Conservation (phyloP, 2,113 vertebrate genomes). For the Neofelis nebulosa region DNA sequence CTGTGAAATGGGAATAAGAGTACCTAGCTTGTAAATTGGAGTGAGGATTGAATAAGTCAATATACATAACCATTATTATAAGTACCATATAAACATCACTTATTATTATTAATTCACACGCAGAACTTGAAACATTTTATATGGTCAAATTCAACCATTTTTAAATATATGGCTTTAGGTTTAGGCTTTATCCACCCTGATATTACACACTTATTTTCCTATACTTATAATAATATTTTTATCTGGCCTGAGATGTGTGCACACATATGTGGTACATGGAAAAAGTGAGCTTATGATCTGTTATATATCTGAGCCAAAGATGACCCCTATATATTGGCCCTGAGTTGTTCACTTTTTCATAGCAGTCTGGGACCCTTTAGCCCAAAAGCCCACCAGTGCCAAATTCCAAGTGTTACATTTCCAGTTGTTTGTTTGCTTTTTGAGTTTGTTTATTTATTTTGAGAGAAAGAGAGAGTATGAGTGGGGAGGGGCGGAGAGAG, state of each 20-base stretch:
- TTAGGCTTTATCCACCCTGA: neutral
- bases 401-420: neutral
- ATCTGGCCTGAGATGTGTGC: neutral
- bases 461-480: too few relatives aligned
- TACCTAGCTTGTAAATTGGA: neutral
- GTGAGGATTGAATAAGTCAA: neutral
- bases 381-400: neutral
- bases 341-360: neutral
- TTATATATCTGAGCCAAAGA: neutral
- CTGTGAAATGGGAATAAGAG: neutral
- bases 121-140: neutral
- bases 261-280: neutral
- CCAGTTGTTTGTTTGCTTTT: too few relatives aligned
- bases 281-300: neutral
- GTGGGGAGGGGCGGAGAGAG: too few relatives aligned
- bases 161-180: neutral
- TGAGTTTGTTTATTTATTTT: too few relatives aligned
- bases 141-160: neutral
- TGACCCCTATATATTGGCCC: rapidly evolving
- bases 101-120: neutral
- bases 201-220: neutral
- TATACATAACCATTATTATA: neutral
- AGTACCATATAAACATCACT: neutral
- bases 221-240: neutral
- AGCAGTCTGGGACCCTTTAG: neutral